Evolutionary conservation across 2,797 vertebrate species (phyloP), one percentile per base, ranked within the genome.

Genomic region (Dromococcyx pavoninus): DNA sequence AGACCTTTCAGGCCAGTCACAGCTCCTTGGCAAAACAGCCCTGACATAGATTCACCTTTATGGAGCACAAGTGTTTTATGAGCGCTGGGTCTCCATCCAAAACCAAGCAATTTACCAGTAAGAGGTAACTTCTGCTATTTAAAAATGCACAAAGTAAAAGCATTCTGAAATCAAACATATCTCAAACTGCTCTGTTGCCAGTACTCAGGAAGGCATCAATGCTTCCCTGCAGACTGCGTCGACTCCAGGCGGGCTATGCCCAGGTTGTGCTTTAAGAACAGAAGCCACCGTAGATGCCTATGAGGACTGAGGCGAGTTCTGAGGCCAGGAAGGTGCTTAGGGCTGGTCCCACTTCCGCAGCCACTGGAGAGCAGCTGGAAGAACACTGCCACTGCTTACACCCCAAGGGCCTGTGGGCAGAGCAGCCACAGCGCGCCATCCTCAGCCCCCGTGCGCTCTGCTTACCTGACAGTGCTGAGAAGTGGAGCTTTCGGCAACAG

Each of bases 401-500:
- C 39, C 39, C 39, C 39, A 41, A 41, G 39, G n/a, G n/a, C n/a
- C n/a, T n/a, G n/a, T n/a, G n/a, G 14, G 39, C 39, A 41, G 39
- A 41, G 39, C 39, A 41, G 39, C 39, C 13, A 41, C 39, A 41
- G 39, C 39, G 14, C 41, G 39, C 39, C 39, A 10, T 41, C 39
- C 39, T 12, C 13, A 1, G 69, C 58, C 72, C 71, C 54, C 5
- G 19, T 1, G 27, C 3, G 39, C 4, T 30, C 69, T 41, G 75
- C 94, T 83, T 96, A 99, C 99, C 95, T 97, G 96, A 98, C 73
- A 10, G 97, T 96, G 21, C 92, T 97, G 85, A 98, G 91, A 41
- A 97, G 18, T 3, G 97, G 91, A 60, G 92, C 72, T 1, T 88
- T 18, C 1, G 96, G 27, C 2, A 96, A 91, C 75, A 98, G 4